These are phyloP conservation scores for Sinocyclocheilus grahami DNA, from an alignment of 2,113 vertebrate genomes.

Conservation along the genomic window DNA sequence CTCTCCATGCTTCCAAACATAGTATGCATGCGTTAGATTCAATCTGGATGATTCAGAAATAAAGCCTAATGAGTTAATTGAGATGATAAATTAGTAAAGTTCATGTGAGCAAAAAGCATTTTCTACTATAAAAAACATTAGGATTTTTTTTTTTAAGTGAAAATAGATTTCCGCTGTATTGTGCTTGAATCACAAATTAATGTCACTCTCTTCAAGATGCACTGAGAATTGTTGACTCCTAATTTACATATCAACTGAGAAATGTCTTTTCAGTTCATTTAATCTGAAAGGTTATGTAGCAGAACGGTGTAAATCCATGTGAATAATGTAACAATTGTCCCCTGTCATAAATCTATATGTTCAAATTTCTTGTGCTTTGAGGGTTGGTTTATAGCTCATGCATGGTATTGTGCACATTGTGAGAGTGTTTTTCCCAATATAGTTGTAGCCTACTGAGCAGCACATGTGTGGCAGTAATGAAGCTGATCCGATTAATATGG, in stretches of 20 bases:
- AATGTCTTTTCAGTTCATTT: slow-evolving; percentile 4
- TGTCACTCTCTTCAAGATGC: neutral
- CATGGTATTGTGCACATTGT: neutral
- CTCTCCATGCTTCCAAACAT: neutral
- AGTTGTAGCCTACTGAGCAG: neutral
- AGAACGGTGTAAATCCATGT: neutral
- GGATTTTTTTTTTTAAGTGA: no score
- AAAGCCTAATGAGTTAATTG: neutral
- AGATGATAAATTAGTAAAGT: slow-evolving; percentile 1
- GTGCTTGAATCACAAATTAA: neutral
- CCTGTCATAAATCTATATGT: neutral
- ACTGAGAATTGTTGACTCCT: neutral
- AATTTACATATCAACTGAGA: neutral
- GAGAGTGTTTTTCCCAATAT: neutral
- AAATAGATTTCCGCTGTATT: neutral
- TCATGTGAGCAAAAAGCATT: neutral
- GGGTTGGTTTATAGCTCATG: neutral
- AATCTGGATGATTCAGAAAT: neutral
- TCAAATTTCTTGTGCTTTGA: neutral
- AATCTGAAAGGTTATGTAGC: neutral
- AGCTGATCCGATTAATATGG: slow-evolving; percentile 6
- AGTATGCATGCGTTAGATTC: neutral
- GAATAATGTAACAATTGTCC: neutral
- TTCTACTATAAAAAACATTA: neutral
- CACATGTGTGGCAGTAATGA: slow-evolving; percentile 2